Evolutionary conservation across 2,113 vertebrate genomes (phyloP).

Genomic region (Elephas maximus): DNA sequence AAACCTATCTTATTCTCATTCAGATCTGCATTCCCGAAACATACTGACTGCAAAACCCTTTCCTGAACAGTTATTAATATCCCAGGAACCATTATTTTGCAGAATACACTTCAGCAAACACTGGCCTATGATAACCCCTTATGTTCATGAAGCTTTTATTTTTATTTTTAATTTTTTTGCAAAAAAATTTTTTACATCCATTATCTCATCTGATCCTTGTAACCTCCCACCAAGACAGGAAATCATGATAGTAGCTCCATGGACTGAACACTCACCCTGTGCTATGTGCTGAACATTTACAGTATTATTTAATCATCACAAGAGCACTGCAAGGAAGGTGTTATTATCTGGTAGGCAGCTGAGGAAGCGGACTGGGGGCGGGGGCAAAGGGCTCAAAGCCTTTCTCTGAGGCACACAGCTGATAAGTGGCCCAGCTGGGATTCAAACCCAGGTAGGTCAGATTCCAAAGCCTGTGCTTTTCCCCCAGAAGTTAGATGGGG

Average conservation of each 20-base stretch:
- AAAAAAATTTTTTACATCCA: background rate
- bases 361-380: background rate
- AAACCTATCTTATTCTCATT: background rate
- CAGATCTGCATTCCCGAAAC: background rate
- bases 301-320: background rate
- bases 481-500: background rate
- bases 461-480: background rate
- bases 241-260: background rate
- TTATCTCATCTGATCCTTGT: background rate
- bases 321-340: background rate
- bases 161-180: conserved; percentile 35
- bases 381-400: background rate
- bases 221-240: background rate
- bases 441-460: background rate
- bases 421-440: background rate
- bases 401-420: background rate
- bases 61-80: conserved; percentile 10
- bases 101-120: background rate
- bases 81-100: conserved; percentile 17
- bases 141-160: conserved; percentile 6
- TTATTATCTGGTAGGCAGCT: background rate
- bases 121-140: background rate
- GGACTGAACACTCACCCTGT: background rate
- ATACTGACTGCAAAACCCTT: background rate
- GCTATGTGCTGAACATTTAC: background rate